Conservation (phyloP, 2,113 vertebrate species). For the Hypomesus transpacificus region DNA sequence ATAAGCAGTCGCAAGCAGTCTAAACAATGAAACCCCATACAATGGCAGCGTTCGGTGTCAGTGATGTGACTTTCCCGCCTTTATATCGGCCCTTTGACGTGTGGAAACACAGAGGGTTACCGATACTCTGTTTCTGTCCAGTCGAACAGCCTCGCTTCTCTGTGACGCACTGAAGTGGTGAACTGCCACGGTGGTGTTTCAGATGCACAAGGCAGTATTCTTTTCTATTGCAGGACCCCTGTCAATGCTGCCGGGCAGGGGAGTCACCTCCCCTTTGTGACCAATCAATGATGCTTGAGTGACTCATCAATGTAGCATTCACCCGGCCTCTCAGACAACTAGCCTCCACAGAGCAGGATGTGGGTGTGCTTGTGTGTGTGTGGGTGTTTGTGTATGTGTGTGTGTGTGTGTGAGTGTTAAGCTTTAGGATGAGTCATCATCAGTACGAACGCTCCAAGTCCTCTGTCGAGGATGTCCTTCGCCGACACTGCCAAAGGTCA, state of each 20-base stretch:
- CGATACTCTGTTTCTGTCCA: too few relatives aligned
- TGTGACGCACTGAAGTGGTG: too few relatives aligned
- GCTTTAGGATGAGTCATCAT: not conserved
- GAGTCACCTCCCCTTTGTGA: too few relatives aligned
- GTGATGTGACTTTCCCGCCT: not conserved
- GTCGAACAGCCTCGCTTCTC: too few relatives aligned
- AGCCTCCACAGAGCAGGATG: conserved; percentile 3
- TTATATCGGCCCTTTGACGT: not conserved
- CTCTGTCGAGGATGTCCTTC: not conserved
- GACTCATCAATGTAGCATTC: not conserved
- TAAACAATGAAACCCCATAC: conserved; percentile 31
- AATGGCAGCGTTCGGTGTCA: not conserved
- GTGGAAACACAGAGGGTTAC: not conserved
- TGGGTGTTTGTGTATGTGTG: conserved; percentile 1
- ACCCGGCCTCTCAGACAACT: too few relatives aligned
- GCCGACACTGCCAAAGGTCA: not conserved
- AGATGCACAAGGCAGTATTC: too few relatives aligned
- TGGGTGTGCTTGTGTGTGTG: not conserved
- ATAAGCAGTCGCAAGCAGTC: conserved; percentile 31
- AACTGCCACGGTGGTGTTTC: too few relatives aligned
- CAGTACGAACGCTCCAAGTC: not conserved
- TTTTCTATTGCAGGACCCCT: too few relatives aligned
- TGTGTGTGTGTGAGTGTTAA: not conserved
- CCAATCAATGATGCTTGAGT: not conserved
- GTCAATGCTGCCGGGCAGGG: too few relatives aligned